Percentiles rank a stretch among this genome's conserved stretches.
Conservation (phyloP, 2,113 vertebrate genomes). For the Gobius niger region DNA sequence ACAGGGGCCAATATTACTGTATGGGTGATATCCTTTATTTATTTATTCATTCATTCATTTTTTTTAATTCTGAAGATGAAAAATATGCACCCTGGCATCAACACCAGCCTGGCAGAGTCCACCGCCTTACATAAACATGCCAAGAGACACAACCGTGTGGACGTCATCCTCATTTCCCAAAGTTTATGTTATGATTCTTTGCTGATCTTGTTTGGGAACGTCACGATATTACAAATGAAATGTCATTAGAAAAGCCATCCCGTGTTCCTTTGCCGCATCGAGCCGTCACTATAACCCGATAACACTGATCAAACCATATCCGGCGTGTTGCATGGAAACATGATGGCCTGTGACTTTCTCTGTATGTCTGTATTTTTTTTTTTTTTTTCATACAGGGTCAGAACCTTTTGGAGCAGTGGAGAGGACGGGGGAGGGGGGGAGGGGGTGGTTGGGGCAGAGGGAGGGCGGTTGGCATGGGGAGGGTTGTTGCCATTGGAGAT, state of each 20-base stretch:
- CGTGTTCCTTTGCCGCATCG: conserved; percentile 27
- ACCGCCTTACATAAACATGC: conserved; percentile 10
- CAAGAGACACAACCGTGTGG: neutral
- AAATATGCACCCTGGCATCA: neutral
- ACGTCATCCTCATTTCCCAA: conserved; percentile 12
- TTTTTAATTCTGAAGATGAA: neutral
- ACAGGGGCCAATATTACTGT: too few relatives aligned
- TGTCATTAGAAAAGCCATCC: conserved; percentile 24
- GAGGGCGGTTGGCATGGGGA: conserved; percentile 32
- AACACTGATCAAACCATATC: conserved; percentile 48
- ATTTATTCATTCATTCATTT: neutral
- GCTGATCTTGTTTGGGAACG: neutral
- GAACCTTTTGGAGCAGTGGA: conserved; percentile 22
- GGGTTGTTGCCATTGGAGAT: conserved; percentile 42
- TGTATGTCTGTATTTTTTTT: conserved; percentile 27
- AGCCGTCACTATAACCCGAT: conserved; percentile 35
- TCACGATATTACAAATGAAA: neutral
- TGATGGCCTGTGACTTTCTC: conserved; percentile 37
- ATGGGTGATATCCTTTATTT: too few relatives aligned
- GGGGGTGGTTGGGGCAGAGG: conserved; percentile 13
- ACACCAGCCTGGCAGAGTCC: neutral
- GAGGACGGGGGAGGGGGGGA: conserved; percentile 3
- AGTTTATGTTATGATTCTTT: conserved; percentile 17
- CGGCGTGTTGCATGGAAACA: conserved; percentile 49
- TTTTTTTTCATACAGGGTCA: conserved; percentile 7